A percentile compares a stretch with the other conserved stretches of the same genome.
phyloP scores from a whole-genome alignment of 2,888 invertebrate species.

The Ditula angustiorana region DNA sequence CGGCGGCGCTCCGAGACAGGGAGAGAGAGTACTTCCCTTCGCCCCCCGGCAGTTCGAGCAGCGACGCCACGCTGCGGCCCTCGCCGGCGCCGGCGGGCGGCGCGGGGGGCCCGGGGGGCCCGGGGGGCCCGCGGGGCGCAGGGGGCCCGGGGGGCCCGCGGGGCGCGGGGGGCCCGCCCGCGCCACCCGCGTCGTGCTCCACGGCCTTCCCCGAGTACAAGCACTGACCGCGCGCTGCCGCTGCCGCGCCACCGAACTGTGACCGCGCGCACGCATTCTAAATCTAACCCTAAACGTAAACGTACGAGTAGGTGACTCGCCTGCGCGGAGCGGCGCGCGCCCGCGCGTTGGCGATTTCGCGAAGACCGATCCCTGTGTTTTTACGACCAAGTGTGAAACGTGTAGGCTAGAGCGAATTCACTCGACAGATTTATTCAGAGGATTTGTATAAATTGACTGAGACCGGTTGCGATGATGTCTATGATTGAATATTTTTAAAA shows the following conservation, averaged over 20 bases:
- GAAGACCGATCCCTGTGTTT: conserved; percentile 22
- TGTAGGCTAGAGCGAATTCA: conserved; percentile 23
- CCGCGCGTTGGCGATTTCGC: conserved; percentile 63
- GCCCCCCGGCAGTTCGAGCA: conserved; percentile 73
- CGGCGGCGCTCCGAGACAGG: conserved; percentile 73
- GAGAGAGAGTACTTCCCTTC: conserved; percentile 75
- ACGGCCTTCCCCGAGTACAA: conserved; percentile 89
- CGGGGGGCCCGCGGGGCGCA: conserved; percentile 73
- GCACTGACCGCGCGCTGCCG: conserved; percentile 86
- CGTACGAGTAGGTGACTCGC: conserved; percentile 23
- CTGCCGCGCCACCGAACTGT: conserved; percentile 51
- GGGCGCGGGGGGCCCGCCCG: conserved; percentile 68
- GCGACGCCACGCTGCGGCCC: conserved; percentile 54
- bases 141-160: conserved; percentile 61
- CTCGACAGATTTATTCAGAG: conserved; percentile 8
- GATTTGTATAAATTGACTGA: conserved; percentile 21
- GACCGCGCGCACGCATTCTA: conserved; percentile 46
- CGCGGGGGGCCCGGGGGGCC: conserved; percentile 56
- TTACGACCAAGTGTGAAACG: conserved; percentile 27
- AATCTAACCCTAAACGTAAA: conserved; percentile 38
- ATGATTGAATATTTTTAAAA: not conserved
- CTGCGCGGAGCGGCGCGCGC: conserved; percentile 58
- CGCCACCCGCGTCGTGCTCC: conserved; percentile 76
- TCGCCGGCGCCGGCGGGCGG: conserved; percentile 66
- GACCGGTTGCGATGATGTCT: not conserved